Base-by-base conservation (phyloP, 2,888 invertebrate genomes). In the Clanis bilineata region DNA sequence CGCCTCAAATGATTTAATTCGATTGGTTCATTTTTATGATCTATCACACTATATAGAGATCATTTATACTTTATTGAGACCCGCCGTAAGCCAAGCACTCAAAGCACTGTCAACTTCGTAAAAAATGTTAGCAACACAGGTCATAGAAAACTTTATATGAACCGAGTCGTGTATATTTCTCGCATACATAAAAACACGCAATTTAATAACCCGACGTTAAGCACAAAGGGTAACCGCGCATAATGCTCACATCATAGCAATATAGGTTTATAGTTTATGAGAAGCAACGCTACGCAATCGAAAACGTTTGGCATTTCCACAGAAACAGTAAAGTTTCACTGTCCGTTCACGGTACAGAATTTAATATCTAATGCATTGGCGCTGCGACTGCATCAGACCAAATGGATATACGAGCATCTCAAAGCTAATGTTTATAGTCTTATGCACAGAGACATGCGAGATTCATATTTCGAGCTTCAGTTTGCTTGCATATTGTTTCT, bases 181-280 rank as follows among this genome's bases (percentile, higher is more conserved):
- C 15, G 3, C 47, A 10, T 10, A 51, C 5, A 51, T 15, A 25
- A 32, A 51, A 51, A 51, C 10, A 23, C 3, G 18, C 7, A 25
- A 45, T 45, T 4, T 15, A 10, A 51, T 51, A 51, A 51, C 10
- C 10, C 10, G 5, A 32, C 28, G 25, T 18, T 9, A 51, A 32
- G 28, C 47, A 32, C 51, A 32, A 51, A 32, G 51, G 51, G 18
- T 25, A 51, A 51, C 47, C 47, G 47, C 47, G 43, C 22, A 23
- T 44, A 44, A 44, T 10, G 18, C 25, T 18, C 41, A 10, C 51
- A 45, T 57, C 38, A 39, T 15, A 39, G 58, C 43, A 25, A 59
- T 59, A 18, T 59, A 36, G 56, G 59, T 59, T 59, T 59, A 59
- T 56, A 45, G 59, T 45, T 59, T 59, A 45, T 45, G 55, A 56